Evolutionary conservation across 2,797 vertebrate species (phyloP), one percentile per base, ranked within the genome.

Genomic region (Martes flavigula): DNA sequence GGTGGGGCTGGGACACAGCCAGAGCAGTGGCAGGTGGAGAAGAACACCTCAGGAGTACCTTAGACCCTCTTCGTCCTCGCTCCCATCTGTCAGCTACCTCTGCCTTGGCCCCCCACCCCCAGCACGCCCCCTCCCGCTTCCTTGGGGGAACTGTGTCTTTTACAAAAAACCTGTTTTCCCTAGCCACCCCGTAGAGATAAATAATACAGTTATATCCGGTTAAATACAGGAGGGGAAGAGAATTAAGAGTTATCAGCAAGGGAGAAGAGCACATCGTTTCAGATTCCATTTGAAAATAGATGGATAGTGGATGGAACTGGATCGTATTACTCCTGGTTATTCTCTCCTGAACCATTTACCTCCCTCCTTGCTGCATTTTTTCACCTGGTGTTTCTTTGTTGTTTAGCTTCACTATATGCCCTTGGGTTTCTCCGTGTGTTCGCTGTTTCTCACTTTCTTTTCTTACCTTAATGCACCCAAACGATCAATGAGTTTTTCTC

Each of bases 241-340:
- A 98, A 95, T 97, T 98, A 98, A 97, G 97, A 98, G 97, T 97
- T 97, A 98, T 96, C 96, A 94, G 97, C 90, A 96, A 62, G 35
- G 20, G 87, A 97, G 95, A 73, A 93, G 93, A 96, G 75, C 81
- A 75, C 89, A 96, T 82, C n/a, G 0, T 91, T 97, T 97, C 91
- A 97, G 83, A 96, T 97, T 98, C 93, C 89, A 97, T 97, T 97
- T 98, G 90, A 89, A 97, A 98, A 93, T 68, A 96, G 68, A 98
- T 92, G 60, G 97, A 85, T 64, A n/a, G 70, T 87, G 95, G 93
- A 87, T 88, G 72, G 66, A 94, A 94, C 87, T 88, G 96, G 88
- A 93, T 97, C 96, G 89, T 98, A 98, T 97, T 95, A 88, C 94
- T 70, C 3, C 79, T 97, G 91, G 97, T 98, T 97, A 96, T 38